Evolutionary conservation across 2,113 vertebrate species (phyloP).

Genomic region (Gasterosteus nipponicus): DNA sequence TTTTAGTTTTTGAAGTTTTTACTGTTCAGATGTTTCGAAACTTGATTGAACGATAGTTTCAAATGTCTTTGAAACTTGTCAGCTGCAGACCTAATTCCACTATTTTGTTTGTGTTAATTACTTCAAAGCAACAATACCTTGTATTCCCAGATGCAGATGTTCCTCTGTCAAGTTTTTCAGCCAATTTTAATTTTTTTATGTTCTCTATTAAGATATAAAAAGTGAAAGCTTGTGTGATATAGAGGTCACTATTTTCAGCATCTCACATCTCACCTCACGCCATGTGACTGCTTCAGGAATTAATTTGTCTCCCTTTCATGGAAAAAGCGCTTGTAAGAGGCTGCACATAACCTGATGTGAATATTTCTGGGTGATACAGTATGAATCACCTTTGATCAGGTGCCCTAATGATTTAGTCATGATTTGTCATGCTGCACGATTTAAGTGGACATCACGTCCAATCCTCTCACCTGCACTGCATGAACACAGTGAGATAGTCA

Average conservation of each 20-base stretch:
- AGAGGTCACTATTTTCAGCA: constrained; percentile 18
- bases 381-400: constrained; percentile 68
- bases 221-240: constrained; percentile 13
- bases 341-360: constrained; percentile 42
- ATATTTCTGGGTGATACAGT: constrained; percentile 66
- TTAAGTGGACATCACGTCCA: constrained; percentile 14
- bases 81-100: constrained; percentile 29
- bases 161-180: constrained; percentile 17
- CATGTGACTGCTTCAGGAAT: constrained; percentile 33
- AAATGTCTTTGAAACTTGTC: constrained; percentile 31
- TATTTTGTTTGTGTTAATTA: constrained; percentile 22
- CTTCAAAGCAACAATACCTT: constrained; percentile 23
- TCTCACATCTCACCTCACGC: constrained; percentile 24
- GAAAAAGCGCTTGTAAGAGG: constrained; percentile 15
- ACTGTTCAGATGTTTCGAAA: constrained; percentile 27
- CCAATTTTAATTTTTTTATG: constrained; percentile 24
- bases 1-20: constrained; percentile 25
- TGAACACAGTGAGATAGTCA: constrained; percentile 22
- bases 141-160: constrained; percentile 9
- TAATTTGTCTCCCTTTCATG: constrained; percentile 22
- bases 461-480: constrained; percentile 18
- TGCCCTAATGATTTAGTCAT: constrained; percentile 1
- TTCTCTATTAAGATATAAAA: constrained; percentile 37
- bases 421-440: constrained; percentile 34
- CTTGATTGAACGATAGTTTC: constrained; percentile 40